These are phyloP conservation scores for Tetragonisca angustula DNA, from an alignment of 2,888 invertebrate species.

Conservation along the genomic window DNA sequence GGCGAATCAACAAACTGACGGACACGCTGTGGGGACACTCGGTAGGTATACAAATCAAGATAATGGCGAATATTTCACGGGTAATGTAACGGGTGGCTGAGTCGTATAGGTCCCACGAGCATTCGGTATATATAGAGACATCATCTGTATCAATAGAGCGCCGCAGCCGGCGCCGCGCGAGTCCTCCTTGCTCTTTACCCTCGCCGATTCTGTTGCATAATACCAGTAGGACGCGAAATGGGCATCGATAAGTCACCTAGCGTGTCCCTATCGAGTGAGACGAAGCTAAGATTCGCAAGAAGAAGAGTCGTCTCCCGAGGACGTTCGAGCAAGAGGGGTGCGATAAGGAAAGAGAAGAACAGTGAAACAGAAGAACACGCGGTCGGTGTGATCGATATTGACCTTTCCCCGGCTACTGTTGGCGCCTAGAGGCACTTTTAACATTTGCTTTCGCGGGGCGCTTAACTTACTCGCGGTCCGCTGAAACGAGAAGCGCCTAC, in stretches of 20 bases:
- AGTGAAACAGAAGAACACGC: slow-evolving; percentile 10
- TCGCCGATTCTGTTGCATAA: slow-evolving; percentile 57
- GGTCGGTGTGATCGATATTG: slow-evolving; percentile 42
- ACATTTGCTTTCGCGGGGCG: too few species aligned
- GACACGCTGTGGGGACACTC: slow-evolving; percentile 56
- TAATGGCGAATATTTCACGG: slow-evolving; percentile 82
- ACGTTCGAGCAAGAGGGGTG: neutral
- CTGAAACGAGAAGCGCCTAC: too few species aligned
- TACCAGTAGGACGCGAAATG: slow-evolving; percentile 35
- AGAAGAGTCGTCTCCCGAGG: neutral
- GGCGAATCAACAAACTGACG: slow-evolving; percentile 54
- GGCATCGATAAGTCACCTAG: slow-evolving; percentile 51
- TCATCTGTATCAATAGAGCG: slow-evolving; percentile 78
- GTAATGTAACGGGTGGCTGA: slow-evolving; percentile 80
- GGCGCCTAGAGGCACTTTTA: too few species aligned
- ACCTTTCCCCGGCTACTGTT: too few species aligned
- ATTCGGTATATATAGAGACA: slow-evolving; percentile 63
- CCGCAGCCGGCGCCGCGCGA: slow-evolving; percentile 34
- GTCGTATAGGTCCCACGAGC: slow-evolving; percentile 77
- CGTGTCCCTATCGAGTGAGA: slow-evolving; percentile 5
- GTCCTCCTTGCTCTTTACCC: slow-evolving; percentile 14
- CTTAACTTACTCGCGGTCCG: too few species aligned
- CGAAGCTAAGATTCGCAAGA: slow-evolving; percentile 35
- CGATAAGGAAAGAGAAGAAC: slow-evolving; percentile 4
- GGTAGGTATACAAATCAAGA: slow-evolving; percentile 80